These are phyloP conservation scores for Brenthis hecate DNA, from an alignment of 2,888 invertebrate species.

Conservation along the genomic window DNA sequence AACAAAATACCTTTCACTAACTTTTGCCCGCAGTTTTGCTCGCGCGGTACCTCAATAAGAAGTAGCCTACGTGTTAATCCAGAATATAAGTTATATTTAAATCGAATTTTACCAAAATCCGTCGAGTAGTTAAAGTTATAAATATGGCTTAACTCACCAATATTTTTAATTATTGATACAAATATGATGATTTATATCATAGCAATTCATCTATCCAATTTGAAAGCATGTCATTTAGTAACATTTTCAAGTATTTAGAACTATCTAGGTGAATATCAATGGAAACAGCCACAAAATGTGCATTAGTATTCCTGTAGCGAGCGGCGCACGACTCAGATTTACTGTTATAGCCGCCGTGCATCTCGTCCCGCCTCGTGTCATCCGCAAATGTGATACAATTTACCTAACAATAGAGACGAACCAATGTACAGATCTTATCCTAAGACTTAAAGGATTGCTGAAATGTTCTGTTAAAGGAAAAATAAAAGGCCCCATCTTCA, in stretches of 20 bases:
- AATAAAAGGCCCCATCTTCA: constrained; percentile 1
- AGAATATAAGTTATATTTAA: too few relatives aligned
- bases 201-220: neutral
- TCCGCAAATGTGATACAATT: constrained; percentile 30
- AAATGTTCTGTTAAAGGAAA: constrained; percentile 7
- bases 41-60: too few relatives aligned
- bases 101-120: too few relatives aligned
- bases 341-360: constrained; percentile 65
- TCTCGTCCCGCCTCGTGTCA: constrained; percentile 45
- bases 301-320: constrained; percentile 68
- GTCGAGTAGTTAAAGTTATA: too few relatives aligned
- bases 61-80: too few relatives aligned
- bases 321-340: constrained; percentile 63
- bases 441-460: constrained; percentile 4
- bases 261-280: constrained; percentile 30
- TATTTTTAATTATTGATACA: too few relatives aligned
- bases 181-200: too few relatives aligned
- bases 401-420: constrained; percentile 15
- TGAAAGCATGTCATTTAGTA: too few relatives aligned
- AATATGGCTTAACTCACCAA: too few relatives aligned
- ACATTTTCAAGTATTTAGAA: constrained; percentile 40
- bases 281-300: constrained; percentile 46
- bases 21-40: too few relatives aligned
- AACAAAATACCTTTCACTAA: too few relatives aligned
- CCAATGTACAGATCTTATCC: constrained; percentile 16